These are phyloP conservation scores for Tetranychus truncatus DNA, from an alignment of 2,888 invertebrate genomes.

Conservation along the genomic window DNA sequence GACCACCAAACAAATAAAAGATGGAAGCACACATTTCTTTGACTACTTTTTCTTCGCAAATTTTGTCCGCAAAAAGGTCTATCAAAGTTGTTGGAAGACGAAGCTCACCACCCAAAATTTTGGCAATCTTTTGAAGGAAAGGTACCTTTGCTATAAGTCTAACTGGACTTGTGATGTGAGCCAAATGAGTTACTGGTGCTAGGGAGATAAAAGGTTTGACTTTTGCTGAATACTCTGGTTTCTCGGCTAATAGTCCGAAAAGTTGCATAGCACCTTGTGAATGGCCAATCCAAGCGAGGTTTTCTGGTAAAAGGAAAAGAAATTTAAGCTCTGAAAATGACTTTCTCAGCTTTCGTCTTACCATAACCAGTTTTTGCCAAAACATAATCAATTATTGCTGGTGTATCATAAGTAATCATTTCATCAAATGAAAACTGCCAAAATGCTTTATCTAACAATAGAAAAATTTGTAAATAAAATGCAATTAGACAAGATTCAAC, in stretches of 20 bases:
- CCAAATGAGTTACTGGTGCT: slow-evolving; percentile 44
- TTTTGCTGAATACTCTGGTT: slow-evolving; percentile 24
- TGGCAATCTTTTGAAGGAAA: neutral
- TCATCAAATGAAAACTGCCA: slow-evolving; percentile 12
- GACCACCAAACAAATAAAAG: slow-evolving; percentile 53
- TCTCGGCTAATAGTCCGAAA: slow-evolving; percentile 30
- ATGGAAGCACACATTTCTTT: slow-evolving; percentile 48
- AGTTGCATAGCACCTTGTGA: slow-evolving; percentile 26
- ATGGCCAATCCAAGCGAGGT: slow-evolving; percentile 8
- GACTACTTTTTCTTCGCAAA: neutral
- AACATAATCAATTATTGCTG: slow-evolving; percentile 13
- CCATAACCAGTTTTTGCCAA: neutral
- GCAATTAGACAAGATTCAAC: too few species aligned
- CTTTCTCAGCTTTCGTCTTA: neutral
- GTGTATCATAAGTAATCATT: slow-evolving; percentile 12
- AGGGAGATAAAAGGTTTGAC: slow-evolving; percentile 33
- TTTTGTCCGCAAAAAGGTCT: slow-evolving; percentile 43
- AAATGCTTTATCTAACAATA: neutral
- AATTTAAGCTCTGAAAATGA: neutral
- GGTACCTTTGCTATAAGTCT: slow-evolving; percentile 43
- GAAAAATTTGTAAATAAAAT: neutral
- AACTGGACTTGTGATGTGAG: slow-evolving; percentile 47
- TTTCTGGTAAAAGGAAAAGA: neutral
- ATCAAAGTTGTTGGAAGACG: slow-evolving; percentile 48
- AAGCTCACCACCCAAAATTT: slow-evolving; percentile 34